Conservation (phyloP, 2,113 vertebrate species). For the Lagenorhynchus albirostris region DNA sequence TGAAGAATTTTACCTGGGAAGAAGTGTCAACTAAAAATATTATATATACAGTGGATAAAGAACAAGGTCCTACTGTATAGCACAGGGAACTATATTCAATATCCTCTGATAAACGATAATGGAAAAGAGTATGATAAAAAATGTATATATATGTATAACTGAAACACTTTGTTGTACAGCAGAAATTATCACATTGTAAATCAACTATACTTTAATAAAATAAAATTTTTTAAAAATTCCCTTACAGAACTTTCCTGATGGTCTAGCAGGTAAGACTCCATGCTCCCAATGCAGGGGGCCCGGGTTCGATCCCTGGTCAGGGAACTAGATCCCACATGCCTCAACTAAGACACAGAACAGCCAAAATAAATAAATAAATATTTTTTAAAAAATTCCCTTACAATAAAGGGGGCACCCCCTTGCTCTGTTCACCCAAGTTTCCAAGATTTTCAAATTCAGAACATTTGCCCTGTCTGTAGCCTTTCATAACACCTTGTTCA, state of each 20-base stretch:
- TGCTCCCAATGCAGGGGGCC: too few species aligned
- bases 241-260: too few species aligned
- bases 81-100: background rate
- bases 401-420: background rate
- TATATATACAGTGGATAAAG: background rate
- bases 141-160: background rate
- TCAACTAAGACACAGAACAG: too few species aligned
- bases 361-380: too few species aligned
- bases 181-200: background rate
- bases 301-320: too few species aligned
- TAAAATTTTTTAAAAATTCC: too few species aligned
- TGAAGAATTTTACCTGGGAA: background rate
- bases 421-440: background rate
- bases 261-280: too few species aligned
- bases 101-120: background rate
- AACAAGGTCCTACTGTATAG: background rate
- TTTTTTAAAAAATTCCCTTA: background rate
- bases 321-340: too few species aligned
- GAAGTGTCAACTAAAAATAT: background rate
- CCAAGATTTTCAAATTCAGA: background rate
- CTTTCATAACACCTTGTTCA: background rate
- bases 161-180: background rate
- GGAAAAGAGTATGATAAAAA: background rate
- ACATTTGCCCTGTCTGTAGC: accelerated
- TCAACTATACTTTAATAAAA: background rate